Evolutionary conservation across 2,113 vertebrate species (phyloP), one percentile per base, ranked within the genome.

Genomic region (Daboia siamensis): DNA sequence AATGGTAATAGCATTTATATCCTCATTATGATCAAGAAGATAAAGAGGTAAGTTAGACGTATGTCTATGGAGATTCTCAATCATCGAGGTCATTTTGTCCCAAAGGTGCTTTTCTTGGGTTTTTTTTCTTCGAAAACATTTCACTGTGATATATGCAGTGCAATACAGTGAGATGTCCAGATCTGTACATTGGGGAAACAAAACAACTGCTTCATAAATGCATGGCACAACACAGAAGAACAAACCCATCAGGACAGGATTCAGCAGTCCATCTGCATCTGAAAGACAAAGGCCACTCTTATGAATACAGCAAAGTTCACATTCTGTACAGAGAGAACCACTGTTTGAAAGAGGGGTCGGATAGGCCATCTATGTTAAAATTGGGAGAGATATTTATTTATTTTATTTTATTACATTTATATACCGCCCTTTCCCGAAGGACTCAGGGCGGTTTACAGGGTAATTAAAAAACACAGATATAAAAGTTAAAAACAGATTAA

Each of bases 1-100:
- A 94, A 93, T 90, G 54, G 3, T 46, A 86, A 69, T 57, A 80
- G 93, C 86, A 5, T 52, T 87, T 44, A 69, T 52, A 61, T n/a
- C 17, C 23, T 24, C 80, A 46, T 20, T 44, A 48, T 10, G 64
- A 46, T 26, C 48, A 20, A 64, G 51, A 33, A 90, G 21, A 4
- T 89, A 48, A 61, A 12, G 39, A 48, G 24, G 61, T 20, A 56
- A 56, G 55, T 20, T 56, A 51, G 48, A 51, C 48, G 8, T 51
- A 51, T 51, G 48, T 51, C 48, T 51, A 51, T 51, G 48, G 61
- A 69, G 4, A 69, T 69, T 69, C 61, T n/a, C 61, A 69, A 15
- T 69, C 12, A 69, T 69, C 4, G 1, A 69, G 29, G 61, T 69
- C 11, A 69, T 69, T 69, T n/a, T 69, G 61, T 69, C 61, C 61